Conservation (phyloP, 1,140 invertebrate genomes). For the Psilanteris sp. region DNA sequence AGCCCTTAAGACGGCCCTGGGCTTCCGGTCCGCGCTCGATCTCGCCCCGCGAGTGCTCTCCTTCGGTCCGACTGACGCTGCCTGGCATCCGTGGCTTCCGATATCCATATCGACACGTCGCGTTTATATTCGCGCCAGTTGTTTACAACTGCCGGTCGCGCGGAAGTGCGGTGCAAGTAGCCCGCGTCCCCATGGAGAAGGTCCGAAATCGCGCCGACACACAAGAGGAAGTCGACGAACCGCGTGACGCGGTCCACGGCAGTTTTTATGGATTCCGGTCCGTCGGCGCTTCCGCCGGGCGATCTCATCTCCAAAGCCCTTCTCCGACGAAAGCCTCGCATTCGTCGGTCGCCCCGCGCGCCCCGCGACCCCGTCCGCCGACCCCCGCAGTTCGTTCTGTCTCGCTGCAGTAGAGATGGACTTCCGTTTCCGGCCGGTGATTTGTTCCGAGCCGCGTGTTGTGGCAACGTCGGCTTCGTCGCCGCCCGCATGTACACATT, state of each 20-base stretch:
- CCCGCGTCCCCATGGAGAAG: slow-evolving; percentile 28
- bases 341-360: slow-evolving; percentile 10
- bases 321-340: slow-evolving; percentile 22
- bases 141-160: slow-evolving; percentile 47
- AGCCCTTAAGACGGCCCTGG: too few species aligned
- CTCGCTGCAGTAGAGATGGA: slow-evolving; percentile 69
- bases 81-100: slow-evolving; percentile 21
- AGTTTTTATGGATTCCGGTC: slow-evolving; percentile 72
- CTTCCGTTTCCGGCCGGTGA: slow-evolving; percentile 64
- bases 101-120: slow-evolving; percentile 52
- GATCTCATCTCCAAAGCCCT: slow-evolving; percentile 68
- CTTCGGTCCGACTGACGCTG: slow-evolving; percentile 13
- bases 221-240: slow-evolving; percentile 59
- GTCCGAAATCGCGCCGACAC: slow-evolving; percentile 36
- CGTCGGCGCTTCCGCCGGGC: slow-evolving; percentile 67
- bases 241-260: slow-evolving; percentile 62
- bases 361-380: slow-evolving; percentile 3
- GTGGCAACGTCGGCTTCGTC: slow-evolving; percentile 17
- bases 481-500: slow-evolving; percentile 31
- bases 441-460: slow-evolving; percentile 59
- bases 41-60: slow-evolving; percentile 19
- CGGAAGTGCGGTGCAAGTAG: slow-evolving; percentile 61
- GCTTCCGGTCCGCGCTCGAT: too few species aligned
- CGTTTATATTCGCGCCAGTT: slow-evolving; percentile 49
- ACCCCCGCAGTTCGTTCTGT: slow-evolving; percentile 56